phyloP scores from a whole-genome alignment of 2,888 invertebrate species.

The Xestia ashworthii region DNA sequence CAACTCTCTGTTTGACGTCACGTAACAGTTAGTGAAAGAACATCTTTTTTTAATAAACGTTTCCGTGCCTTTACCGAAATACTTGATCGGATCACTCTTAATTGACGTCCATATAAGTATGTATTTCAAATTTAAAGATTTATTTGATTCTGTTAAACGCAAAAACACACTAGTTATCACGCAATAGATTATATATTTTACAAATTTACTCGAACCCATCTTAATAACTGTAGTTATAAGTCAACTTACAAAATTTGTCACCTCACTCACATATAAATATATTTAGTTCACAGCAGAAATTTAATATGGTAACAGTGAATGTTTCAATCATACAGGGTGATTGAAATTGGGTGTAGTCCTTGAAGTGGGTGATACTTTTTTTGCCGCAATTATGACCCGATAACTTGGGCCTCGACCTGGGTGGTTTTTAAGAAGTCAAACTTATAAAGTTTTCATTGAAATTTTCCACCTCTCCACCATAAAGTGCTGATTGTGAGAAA shows the following conservation, averaged over 20 bases:
- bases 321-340: no score
- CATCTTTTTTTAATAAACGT: slow-evolving; percentile 7
- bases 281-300: no score
- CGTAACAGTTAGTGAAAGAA: slow-evolving; percentile 15
- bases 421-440: no score
- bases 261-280: not conserved
- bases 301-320: no score
- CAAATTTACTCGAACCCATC: not conserved
- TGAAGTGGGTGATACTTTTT: no score
- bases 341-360: no score
- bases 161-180: not conserved
- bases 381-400: no score
- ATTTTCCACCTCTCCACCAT: no score
- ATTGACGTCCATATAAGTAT: slow-evolving; percentile 10
- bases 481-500: no score
- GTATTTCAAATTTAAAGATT: not conserved
- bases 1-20: slow-evolving; percentile 3
- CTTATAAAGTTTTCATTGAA: no score
- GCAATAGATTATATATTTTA: not conserved
- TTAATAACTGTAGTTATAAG: not conserved
- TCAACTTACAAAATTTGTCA: not conserved
- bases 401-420: no score
- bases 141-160: not conserved
- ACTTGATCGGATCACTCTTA: not conserved
- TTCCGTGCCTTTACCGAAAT: slow-evolving; percentile 14